Evolutionary conservation across 2,113 vertebrate species (phyloP).

Genomic region (Taxidea taxus): DNA sequence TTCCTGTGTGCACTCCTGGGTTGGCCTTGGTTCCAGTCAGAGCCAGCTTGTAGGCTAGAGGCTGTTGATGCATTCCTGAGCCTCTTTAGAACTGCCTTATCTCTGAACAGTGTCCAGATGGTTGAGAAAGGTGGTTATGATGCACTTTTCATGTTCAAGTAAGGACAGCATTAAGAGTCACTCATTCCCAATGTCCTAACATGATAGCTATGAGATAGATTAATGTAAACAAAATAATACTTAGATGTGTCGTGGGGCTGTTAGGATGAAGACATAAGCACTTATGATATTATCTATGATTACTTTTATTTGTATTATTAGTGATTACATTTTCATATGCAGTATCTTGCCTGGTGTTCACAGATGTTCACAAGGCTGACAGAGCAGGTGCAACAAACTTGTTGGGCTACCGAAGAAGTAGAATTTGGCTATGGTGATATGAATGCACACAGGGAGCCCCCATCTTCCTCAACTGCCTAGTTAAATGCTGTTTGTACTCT

Average conservation of each 20-base stretch:
- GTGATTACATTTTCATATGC: neutral
- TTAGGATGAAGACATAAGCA: neutral
- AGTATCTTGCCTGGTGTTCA: neutral
- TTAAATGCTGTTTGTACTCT: neutral
- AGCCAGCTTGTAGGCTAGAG: neutral
- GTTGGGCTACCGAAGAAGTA: neutral
- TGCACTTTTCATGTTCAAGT: neutral
- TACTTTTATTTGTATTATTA: neutral
- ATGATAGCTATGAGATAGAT: neutral
- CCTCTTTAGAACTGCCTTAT: neutral
- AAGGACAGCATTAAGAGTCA: neutral
- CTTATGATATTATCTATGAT: neutral
- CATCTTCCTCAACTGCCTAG: rapidly evolving
- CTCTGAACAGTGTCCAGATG: neutral
- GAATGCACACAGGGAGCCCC: neutral
- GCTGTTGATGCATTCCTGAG: neutral
- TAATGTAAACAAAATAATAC: neutral
- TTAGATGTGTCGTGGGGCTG: neutral
- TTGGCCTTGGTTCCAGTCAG: neutral
- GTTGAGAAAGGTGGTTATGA: neutral
- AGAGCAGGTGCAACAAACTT: neutral
- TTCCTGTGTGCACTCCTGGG: neutral
- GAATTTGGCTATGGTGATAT: neutral
- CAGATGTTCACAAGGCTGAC: neutral
- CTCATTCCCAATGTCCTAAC: neutral